These are phyloP conservation scores for Tachysurus vachellii DNA, from an alignment of 2,113 vertebrate species.

Conservation along the genomic window DNA sequence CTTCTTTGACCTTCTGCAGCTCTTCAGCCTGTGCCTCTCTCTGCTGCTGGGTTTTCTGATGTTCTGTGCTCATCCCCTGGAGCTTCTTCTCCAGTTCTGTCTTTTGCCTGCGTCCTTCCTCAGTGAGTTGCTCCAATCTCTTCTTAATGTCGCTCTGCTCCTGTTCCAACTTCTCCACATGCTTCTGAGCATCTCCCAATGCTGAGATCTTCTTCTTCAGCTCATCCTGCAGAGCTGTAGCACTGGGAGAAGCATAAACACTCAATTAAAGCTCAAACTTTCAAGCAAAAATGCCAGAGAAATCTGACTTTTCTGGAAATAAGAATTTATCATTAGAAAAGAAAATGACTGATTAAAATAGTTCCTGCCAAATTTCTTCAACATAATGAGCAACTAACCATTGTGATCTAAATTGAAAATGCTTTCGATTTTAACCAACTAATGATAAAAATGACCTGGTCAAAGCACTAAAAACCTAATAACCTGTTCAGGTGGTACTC, in stretches of 20 bases:
- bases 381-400: neutral
- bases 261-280: neutral
- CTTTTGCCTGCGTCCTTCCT: slow-evolving; percentile 74
- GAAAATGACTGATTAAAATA: neutral
- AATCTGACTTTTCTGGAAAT: neutral
- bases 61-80: slow-evolving; percentile 69
- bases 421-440: neutral
- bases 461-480: neutral
- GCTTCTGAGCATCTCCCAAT: slow-evolving; percentile 75
- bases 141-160: slow-evolving; percentile 75
- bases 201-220: slow-evolving; percentile 81
- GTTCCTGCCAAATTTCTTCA: neutral
- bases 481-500: neutral
- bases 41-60: slow-evolving; percentile 78
- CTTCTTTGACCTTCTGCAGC: slow-evolving; percentile 76
- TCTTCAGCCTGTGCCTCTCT: slow-evolving; percentile 80
- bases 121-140: slow-evolving; percentile 76
- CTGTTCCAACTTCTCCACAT: slow-evolving; percentile 74
- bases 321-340: neutral
- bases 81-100: slow-evolving; percentile 77
- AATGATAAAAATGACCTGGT: neutral
- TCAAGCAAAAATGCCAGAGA: neutral
- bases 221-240: slow-evolving; percentile 76
- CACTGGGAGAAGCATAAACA: slow-evolving; percentile 65
- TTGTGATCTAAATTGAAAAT: neutral